Base-by-base conservation (phyloP, 2,113 vertebrate species). In the Nesoenas mayeri region DNA sequence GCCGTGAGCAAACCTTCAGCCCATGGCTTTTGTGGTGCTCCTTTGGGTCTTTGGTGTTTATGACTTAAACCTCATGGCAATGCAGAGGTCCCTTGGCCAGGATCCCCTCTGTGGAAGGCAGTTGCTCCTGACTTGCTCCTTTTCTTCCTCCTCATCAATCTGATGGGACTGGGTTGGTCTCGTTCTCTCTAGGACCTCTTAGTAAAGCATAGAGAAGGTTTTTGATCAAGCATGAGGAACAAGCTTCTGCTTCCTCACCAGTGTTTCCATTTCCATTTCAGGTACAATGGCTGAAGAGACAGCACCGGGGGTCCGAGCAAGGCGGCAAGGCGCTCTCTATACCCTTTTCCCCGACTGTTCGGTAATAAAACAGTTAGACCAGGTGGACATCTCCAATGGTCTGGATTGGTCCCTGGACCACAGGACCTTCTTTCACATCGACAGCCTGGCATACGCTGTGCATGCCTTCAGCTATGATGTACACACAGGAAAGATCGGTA, bases 361-460 rank as follows among this genome's bases (percentile, higher is more conserved):
- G 5, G 98, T 98, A 61, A 85, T 97, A 75, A 97, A 97, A 57
- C 98, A 98, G 32, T 96, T 98, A 47, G 97, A 97, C 69, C 93
- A 98, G 92, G 84, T 99, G 96, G 97, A 98, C 96, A 98, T 99
- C 84, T 99, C 99, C 34, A 99, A 99, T 2, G 99, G 99, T 18
- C 78, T 99, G 96, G 99, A 99, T 40, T 99, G 99, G 99, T 99
- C 99, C 50, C 92, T 97, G 78, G 99, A 99, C 91, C 98, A 98
- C 80, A 97, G 84, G 69, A 98, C 96, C 20, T 98, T 99, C 91
- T 99, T 98, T 94, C 99, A 99, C 94, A 98, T 99, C 0, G 98
- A 99, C 97, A 99, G 98, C 96, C 96, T 99, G 94, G 75, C 97
- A 12, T 98, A 96, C 1, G 96, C 87, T 1, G 97, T 99, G 40